Evolutionary conservation across 2,113 vertebrate genomes (phyloP).

Genomic region (Lagenorhynchus albirostris): DNA sequence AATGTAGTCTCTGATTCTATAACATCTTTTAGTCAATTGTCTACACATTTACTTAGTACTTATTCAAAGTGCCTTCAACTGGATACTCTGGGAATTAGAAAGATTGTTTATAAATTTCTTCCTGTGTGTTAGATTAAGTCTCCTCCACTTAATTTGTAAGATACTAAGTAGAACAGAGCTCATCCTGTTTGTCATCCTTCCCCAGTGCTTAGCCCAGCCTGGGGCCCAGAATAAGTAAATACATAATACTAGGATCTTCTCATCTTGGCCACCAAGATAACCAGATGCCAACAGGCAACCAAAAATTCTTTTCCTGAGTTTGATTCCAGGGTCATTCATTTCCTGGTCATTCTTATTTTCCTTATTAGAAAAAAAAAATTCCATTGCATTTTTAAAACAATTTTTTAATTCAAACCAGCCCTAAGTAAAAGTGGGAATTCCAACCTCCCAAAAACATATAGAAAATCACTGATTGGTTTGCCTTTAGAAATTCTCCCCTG

Average conservation of each 20-base stretch:
- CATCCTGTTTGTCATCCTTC: background rate
- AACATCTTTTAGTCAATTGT: background rate
- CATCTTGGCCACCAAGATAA: background rate
- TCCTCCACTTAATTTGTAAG: background rate
- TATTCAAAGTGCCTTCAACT: background rate
- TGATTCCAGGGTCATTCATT: background rate
- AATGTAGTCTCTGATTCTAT: background rate
- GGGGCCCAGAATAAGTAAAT: background rate
- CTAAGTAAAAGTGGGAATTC: background rate
- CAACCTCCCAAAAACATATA: background rate
- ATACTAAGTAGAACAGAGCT: background rate
- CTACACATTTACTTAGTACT: background rate
- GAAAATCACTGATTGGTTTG: background rate
- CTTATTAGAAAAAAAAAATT: constrained; percentile 17
- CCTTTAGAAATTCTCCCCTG: background rate
- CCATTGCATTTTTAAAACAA: background rate
- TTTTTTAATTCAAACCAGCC: background rate
- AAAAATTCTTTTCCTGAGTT: background rate
- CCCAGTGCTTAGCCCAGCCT: background rate
- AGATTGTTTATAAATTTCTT: background rate
- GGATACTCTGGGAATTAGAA: background rate
- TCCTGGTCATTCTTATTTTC: background rate
- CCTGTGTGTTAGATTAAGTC: background rate
- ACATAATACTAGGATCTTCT: background rate
- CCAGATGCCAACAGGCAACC: background rate